Evolutionary conservation across 2,113 vertebrate species (phyloP).

Genomic region (Neogobius melanostomus): DNA sequence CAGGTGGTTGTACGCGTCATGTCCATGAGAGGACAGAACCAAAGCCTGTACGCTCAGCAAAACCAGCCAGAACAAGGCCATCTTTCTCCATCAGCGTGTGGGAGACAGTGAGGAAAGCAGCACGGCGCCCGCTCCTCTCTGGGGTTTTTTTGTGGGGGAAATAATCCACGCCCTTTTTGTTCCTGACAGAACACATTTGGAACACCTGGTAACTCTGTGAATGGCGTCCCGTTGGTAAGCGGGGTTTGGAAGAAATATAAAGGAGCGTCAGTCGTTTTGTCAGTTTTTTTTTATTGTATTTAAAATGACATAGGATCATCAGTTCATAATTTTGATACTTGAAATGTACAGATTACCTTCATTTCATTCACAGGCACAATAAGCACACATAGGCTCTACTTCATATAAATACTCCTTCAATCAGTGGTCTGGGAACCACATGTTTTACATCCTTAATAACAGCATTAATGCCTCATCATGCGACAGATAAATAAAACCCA

Average conservation of each 20-base stretch:
- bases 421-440: slow-evolving; percentile 7
- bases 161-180: slow-evolving; percentile 2
- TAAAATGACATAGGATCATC: background rate
- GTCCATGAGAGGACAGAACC: slow-evolving; percentile 18
- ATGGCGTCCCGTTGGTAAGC: background rate
- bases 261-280: too few relatives aligned
- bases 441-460: slow-evolving; percentile 25
- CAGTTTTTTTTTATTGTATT: slow-evolving; percentile 2
- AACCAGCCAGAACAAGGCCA: slow-evolving; percentile 55
- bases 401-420: slow-evolving; percentile 27
- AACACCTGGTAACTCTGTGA: background rate
- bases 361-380: slow-evolving; percentile 29
- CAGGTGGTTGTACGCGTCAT: slow-evolving; percentile 49
- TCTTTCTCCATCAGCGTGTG: slow-evolving; percentile 33
- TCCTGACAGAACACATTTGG: background rate
- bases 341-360: slow-evolving; percentile 1
- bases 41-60: slow-evolving; percentile 33
- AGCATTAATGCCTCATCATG: slow-evolving; percentile 35
- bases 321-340: slow-evolving; percentile 2
- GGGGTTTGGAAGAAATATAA: background rate
- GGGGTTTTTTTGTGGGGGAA: background rate
- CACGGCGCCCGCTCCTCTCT: slow-evolving; percentile 1
- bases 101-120: background rate
- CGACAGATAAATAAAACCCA: slow-evolving; percentile 49
- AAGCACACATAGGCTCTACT: slow-evolving; percentile 29